phyloP scores from a whole-genome alignment of 2,888 invertebrate species.

The Argyra leucocephala region DNA sequence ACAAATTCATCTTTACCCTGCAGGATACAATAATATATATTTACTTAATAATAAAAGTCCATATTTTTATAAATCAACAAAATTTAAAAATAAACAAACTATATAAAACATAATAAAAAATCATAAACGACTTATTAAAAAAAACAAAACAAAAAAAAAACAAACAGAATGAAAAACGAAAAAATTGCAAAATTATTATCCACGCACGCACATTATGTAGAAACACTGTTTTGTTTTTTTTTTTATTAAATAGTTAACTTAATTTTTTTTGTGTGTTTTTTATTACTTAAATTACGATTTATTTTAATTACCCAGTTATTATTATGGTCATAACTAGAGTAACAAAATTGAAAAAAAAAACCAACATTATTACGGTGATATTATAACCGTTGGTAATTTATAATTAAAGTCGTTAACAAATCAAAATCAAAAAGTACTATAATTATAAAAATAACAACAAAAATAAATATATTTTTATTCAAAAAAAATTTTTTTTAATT shows the following conservation, averaged over 20 bases:
- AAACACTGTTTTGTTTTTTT: not conserved
- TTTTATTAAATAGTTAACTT: not conserved
- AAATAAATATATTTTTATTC: no score
- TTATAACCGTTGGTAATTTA: no score
- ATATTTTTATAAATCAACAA: not conserved
- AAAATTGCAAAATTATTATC: no score
- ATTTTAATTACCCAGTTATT: slow-evolving; percentile 1
- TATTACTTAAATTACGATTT: slow-evolving; percentile 4
- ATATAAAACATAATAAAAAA: not conserved
- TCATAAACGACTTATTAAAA: slow-evolving; percentile 6
- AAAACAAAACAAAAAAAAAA: not conserved
- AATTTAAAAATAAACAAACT: not conserved
- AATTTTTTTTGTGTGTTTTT: not conserved
- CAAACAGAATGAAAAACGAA: no score
- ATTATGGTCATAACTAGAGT: not conserved
- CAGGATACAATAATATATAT: no score
- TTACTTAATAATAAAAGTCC: not conserved
- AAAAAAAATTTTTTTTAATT: no score
- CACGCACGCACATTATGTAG: no score
- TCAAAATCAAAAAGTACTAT: no score
- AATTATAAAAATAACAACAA: no score
- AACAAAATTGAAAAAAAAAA: not conserved
- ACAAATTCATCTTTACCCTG: no score
- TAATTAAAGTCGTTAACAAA: no score
- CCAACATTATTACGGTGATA: no score